Conservation (phyloP, 2,888 invertebrate species). For the Nomada lathburiana region DNA sequence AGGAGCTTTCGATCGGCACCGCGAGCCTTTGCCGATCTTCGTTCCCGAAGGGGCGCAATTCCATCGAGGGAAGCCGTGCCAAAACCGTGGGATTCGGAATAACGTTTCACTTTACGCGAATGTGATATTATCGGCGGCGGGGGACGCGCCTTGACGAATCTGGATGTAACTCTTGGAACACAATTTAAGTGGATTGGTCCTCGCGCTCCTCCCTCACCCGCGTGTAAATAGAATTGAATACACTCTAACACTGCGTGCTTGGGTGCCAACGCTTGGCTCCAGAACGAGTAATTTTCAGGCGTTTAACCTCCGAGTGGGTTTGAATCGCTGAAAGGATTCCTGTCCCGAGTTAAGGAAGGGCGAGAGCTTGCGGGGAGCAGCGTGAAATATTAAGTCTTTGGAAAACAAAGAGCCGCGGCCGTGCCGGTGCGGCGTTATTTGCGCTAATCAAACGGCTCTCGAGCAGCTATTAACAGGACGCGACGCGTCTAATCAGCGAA, state of each 20-base stretch:
- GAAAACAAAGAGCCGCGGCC: conserved; percentile 42
- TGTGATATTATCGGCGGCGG: conserved; percentile 11
- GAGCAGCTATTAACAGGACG: conserved; percentile 24
- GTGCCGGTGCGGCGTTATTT: conserved; percentile 31
- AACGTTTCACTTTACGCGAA: background rate
- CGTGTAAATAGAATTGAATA: conserved; percentile 77
- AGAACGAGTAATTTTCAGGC: conserved; percentile 77
- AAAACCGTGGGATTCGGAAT: background rate
- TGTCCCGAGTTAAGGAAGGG: conserved; percentile 28
- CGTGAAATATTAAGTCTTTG: conserved; percentile 56
- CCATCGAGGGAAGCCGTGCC: background rate
- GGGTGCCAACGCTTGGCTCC: conserved; percentile 68
- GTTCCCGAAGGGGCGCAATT: no score
- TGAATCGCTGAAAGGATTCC: conserved; percentile 62
- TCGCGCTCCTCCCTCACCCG: conserved; percentile 47
- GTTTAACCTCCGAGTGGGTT: conserved; percentile 70
- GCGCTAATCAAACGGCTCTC: conserved; percentile 41
- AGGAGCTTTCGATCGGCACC: no score
- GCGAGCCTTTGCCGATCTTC: no score
- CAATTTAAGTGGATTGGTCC: conserved; percentile 60
- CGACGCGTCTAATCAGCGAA: conserved; percentile 28
- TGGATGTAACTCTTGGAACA: conserved; percentile 38
- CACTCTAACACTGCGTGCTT: conserved; percentile 69
- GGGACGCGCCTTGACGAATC: background rate
- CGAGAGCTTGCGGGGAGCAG: conserved; percentile 21